A percentile compares a stretch with the other conserved stretches of the same genome.
These are phyloP conservation scores for Urocitellus parryii DNA, from an alignment of 2,113 vertebrate genomes.

Conservation along the genomic window DNA sequence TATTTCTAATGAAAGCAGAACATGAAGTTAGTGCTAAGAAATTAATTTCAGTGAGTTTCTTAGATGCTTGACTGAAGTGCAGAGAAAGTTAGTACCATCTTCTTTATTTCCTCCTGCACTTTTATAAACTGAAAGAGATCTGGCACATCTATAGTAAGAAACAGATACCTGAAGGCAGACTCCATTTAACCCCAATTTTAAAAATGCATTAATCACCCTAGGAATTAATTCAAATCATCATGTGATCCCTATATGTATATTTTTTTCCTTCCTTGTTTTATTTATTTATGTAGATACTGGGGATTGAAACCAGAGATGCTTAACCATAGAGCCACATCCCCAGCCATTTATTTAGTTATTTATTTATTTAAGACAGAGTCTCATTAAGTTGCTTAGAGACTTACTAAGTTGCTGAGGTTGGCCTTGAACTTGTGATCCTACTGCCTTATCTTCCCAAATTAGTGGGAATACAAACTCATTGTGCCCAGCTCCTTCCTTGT, in stretches of 20 bases:
- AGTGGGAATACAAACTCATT: too few species aligned
- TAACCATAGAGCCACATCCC: too few species aligned
- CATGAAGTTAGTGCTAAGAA: slow-evolving; percentile 13
- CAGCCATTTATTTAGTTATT: too few species aligned
- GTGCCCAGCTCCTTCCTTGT: not conserved
- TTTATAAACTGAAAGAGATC: slow-evolving; percentile 2
- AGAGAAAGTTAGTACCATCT: not conserved
- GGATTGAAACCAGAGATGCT: too few species aligned
- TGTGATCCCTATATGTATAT: not conserved
- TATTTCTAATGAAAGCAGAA: not conserved
- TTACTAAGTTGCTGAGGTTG: too few species aligned
- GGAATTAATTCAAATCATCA: not conserved
- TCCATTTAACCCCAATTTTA: not conserved
- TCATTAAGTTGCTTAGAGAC: too few species aligned
- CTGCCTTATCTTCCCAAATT: too few species aligned
- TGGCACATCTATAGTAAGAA: not conserved
- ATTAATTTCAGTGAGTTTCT: slow-evolving; percentile 43
- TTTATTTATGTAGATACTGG: too few species aligned
- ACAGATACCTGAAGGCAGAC: not conserved
- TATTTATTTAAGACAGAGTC: too few species aligned
- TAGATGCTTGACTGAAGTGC: not conserved
- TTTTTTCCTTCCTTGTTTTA: not conserved
- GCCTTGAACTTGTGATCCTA: too few species aligned
- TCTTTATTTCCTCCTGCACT: not conserved
- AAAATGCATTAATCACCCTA: not conserved